Conservation (phyloP, 2,888 invertebrate genomes). For the Neocrepidodera transversa region DNA sequence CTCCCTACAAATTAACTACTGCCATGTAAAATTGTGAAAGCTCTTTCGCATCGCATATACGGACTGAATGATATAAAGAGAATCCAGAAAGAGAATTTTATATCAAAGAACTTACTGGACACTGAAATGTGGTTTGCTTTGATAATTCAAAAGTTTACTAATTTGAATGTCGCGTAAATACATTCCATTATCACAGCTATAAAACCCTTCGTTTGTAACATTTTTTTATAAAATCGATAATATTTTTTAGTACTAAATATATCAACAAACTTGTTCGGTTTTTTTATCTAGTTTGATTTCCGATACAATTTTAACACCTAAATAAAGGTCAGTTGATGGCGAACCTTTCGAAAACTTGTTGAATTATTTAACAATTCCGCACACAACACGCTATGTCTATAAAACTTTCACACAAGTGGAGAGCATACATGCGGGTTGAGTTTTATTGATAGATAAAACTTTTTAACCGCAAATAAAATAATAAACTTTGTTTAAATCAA, state of each 20-base stretch:
- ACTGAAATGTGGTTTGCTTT: neutral
- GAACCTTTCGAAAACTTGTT: constrained; percentile 1
- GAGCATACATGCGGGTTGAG: too few relatives aligned
- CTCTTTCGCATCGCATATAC: neutral
- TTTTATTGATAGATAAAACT: too few relatives aligned
- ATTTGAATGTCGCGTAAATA: too few relatives aligned
- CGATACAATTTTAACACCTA: neutral
- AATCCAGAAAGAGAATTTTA: neutral
- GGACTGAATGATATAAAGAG: neutral
- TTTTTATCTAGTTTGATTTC: neutral
- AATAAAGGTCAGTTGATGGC: neutral
- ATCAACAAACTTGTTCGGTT: too few relatives aligned
- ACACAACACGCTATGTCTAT: neutral
- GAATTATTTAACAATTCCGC: neutral
- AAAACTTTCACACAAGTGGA: neutral
- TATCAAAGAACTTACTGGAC: neutral
- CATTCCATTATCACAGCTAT: too few relatives aligned
- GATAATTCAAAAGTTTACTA: neutral
- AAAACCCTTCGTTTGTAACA: too few relatives aligned
- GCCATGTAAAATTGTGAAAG: neutral
- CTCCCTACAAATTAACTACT: neutral
- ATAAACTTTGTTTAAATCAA: too few relatives aligned
- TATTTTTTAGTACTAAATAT: too few relatives aligned
- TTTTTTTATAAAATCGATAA: too few relatives aligned
- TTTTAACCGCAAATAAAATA: too few relatives aligned